Evolutionary conservation across 2,797 vertebrate species (phyloP), one percentile per base, ranked within the genome.

Genomic region (Furcifer pardalis): DNA sequence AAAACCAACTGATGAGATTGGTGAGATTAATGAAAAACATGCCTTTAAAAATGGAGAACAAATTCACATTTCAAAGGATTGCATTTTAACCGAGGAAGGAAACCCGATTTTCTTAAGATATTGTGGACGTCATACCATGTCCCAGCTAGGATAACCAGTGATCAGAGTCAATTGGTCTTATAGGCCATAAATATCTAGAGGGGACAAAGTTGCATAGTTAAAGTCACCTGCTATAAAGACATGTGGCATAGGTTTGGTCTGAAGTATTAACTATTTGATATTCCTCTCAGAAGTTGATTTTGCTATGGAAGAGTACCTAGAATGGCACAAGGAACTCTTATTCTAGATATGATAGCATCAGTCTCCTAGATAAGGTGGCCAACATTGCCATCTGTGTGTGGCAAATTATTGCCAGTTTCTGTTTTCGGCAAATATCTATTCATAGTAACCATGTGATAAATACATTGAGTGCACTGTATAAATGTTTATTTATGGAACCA

Each of bases 401-500:
- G 83, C 17, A 83, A 83, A 68, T 32, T 7, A 77, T 37, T 66
- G 73, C 17, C 65, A 77, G 35, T 68, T 77, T 77, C 49, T n/a
- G 27, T 42, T 32, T 83, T 59, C 49, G 59, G 35, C 59, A 77
- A 77, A 49, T 9, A 68, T 40, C 76, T 78, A 60, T 78, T 78
- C 52, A 52, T 63, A 40, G 59, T 84, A 79, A 73, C 68, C 21
- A 73, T 73, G 80, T 65, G 35, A 44, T 65, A 19, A 84, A 73
- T 60, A 73, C 32, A 77, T 27, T 62, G 25, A 78, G 66, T 44
- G 17, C 66, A 49, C 68, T 46, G 44, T 17, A 32, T n/a, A 52
- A 25, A 37, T 73, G 42, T 72, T 73, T 78, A 79, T 84, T 84
- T 82, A 59, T 65, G 78, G 68, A 78, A 73, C 56, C 80, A 82